Base-by-base conservation (phyloP, 2,797 vertebrate species). In the Gadopsis marmoratus region DNA sequence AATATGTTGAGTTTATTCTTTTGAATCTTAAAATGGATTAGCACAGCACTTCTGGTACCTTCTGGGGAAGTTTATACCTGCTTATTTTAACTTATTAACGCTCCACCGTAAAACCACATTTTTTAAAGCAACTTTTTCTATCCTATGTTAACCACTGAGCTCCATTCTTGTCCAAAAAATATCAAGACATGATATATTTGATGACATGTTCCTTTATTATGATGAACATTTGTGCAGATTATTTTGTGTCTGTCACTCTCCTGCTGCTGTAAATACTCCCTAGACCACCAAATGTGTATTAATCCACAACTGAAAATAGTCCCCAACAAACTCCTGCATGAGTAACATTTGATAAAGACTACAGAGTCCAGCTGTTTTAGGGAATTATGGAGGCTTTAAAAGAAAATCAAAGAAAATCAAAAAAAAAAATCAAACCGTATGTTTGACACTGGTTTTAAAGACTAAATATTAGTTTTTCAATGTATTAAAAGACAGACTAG, bases 1-100 rank as follows among this genome's bases (percentile, higher is more conserved):
- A 81, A 83, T 59, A 79, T 29, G 11, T 21, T 50, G 50, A 64
- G 23, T 67, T 74, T 41, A 62, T 69, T 50, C 41, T 31, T 39
- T 39, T 39, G 4, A 41, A 41, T 41, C 39, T 41, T 41, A 39
- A 65, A 65, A 59, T 47, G 13, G 33, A 81, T 75, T 29, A 74
- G 61, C 26, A 21, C 16, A 48, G n/a, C 50, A 33, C 17, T 5
- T 70, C 8, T 75, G 26, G 12, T 29, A 59, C 26, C 17, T 9
- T 61, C 8, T 75, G 26, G 12, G 35, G 1, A 21, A 43, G 13
- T 50, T 66, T 35, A 53, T 56, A 53, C 50, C 13, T 56, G 12
- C 7, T 74, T 17, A 56, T 68, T 72, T 60, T 26, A 53, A 2
- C n/a, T 39, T 56, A 54, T 26, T 71, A 39, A 39, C 43, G 8